Base-by-base conservation (phyloP, 2,888 invertebrate species). In the Miltochrista miniata region DNA sequence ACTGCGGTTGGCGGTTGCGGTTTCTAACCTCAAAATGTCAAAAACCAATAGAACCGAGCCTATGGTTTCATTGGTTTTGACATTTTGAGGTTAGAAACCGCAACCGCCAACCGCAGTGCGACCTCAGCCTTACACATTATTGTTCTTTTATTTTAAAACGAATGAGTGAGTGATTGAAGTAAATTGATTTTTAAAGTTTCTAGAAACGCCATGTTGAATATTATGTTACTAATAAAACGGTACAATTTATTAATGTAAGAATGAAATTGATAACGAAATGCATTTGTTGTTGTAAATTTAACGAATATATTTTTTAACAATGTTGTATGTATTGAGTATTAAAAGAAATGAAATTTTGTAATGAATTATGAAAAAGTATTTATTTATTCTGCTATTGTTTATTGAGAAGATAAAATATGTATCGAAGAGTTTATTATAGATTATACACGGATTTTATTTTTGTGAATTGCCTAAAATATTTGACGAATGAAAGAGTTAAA, bases 181-280 rank as follows among this genome's bases (percentile, higher is more conserved):
- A 37, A 61, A 76, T 68, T 75, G 64, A 76, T 71, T 73, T 64
- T 67, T 74, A 70, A 72, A 56, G 64, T 72, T 72, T 34, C 70
- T 59, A 76, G 74, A 66, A 79, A 80, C 83, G 89, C 86, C n/a
- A n/a, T n/a, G n/a, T n/a, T n/a, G 86, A 87, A 63, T 43, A 73
- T 68, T 59, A 70, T 57, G n/a, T 60, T 64, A 61, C 64, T 65
- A 54, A 64, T 59, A 63, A 66, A 64, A 68, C 57, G 70, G 43
- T 62, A 57, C 43, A 58, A 52, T 62, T 73, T 67, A 68, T 64
- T 52, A 31, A 31, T 30, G 67, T 72, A 72, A 62, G 67, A 72
- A 72, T 82, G 77, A 74, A 79, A 76, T 80, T 79, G 72, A 76
- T 72, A 79, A 76, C 68, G 74, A 81, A 79, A 81, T 85, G 89